Percentiles rank a stretch among this genome's conserved stretches.
Evolutionary conservation across 2,113 vertebrate genomes (phyloP).

Genomic region (Equus przewalskii): DNA sequence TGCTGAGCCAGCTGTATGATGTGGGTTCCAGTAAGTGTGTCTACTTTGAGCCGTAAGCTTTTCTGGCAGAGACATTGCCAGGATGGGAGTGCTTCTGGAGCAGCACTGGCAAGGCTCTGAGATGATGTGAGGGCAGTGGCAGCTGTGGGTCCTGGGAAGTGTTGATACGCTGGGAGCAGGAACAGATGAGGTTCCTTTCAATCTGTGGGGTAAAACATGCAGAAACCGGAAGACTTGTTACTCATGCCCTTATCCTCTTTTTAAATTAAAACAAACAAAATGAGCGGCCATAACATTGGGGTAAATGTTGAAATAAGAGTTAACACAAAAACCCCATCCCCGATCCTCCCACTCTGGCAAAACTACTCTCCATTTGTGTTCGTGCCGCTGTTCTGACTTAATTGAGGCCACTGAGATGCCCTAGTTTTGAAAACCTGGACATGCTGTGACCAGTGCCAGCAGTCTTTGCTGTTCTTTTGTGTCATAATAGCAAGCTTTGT

Average conservation of each 20-base stretch:
- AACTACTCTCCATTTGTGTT: background rate
- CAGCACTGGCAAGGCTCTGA: background rate
- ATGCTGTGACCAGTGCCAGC: background rate
- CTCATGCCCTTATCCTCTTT: background rate
- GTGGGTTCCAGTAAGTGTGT: background rate
- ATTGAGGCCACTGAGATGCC: background rate
- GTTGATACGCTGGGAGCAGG: background rate
- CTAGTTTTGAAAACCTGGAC: background rate
- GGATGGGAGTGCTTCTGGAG: background rate
- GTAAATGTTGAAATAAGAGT: background rate
- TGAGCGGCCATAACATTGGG: background rate
- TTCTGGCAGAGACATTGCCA: background rate
- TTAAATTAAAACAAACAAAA: constrained; percentile 47
- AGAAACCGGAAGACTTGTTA: background rate
- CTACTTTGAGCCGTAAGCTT: background rate
- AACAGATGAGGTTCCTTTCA: background rate
- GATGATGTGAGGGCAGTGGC: background rate
- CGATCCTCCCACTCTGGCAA: background rate
- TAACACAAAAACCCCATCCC: background rate
- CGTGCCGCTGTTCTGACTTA: background rate
- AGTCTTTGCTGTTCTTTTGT: background rate
- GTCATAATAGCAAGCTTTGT: background rate
- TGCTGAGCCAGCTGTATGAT: background rate
- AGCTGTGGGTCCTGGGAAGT: background rate
- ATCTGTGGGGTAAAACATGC: background rate